A percentile compares a stretch with the other conserved stretches of the same genome.
Evolutionary conservation across 1,140 invertebrate genomes (phyloP).

Genomic region (Myzus persicae): DNA sequence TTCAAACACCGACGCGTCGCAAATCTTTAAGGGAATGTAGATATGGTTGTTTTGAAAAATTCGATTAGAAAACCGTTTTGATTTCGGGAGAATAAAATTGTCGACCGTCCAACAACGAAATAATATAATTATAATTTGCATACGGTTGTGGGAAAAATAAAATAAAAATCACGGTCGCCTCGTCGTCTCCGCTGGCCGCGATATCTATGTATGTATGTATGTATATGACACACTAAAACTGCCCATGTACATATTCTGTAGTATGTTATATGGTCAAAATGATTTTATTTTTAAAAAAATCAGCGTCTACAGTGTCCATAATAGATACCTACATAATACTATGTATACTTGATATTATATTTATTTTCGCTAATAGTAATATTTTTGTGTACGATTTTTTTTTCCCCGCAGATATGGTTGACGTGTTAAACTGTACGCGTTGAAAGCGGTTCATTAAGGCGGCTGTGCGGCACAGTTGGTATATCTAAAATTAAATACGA

Average conservation of each 20-base stretch:
- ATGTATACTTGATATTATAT: neutral
- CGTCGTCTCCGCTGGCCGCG: neutral
- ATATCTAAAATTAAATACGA: constrained; percentile 49
- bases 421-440: constrained; percentile 32
- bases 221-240: no score
- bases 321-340: neutral
- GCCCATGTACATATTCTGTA: no score
- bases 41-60: neutral
- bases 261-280: neutral
- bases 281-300: neutral
- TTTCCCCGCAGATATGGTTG: constrained; percentile 13
- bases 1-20: neutral
- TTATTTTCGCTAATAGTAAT: neutral
- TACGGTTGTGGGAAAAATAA: no score
- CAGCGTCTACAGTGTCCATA: neutral
- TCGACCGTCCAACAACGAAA: neutral
- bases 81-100: neutral
- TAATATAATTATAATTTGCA: neutral
- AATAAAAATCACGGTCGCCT: neutral
- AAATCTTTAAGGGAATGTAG: no score
- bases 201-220: neutral
- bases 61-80: neutral
- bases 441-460: constrained; percentile 48
- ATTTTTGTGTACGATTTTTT: constrained; percentile 23
- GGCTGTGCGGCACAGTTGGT: neutral